phyloP scores from a whole-genome alignment of 2,888 invertebrate genomes.

The Caenorhabditis sp. region DNA sequence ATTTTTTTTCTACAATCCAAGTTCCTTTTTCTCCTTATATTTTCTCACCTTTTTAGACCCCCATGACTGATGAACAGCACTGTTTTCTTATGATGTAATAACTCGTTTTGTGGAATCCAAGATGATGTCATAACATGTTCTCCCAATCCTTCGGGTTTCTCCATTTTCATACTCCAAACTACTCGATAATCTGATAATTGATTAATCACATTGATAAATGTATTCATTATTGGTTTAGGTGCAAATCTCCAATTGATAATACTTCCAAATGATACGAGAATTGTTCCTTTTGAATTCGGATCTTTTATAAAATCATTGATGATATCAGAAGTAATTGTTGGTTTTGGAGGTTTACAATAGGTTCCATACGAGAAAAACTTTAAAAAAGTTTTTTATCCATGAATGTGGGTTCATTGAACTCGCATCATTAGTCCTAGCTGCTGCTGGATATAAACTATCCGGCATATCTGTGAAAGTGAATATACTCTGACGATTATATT shows the following conservation, averaged over 20 bases:
- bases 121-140: slow-evolving; percentile 17
- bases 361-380: slow-evolving; percentile 36
- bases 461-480: slow-evolving; percentile 39
- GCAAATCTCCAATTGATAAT: slow-evolving; percentile 35
- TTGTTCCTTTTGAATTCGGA: slow-evolving; percentile 28
- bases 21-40: background rate
- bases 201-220: slow-evolving; percentile 26
- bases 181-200: slow-evolving; percentile 18
- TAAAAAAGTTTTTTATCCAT: background rate
- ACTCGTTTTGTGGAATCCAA: slow-evolving; percentile 36
- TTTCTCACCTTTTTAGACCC: slow-evolving; percentile 27
- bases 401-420: background rate
- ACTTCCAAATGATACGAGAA: slow-evolving; percentile 32
- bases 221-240: slow-evolving; percentile 14
- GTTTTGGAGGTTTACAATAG: slow-evolving; percentile 16
- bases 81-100: slow-evolving; percentile 35
- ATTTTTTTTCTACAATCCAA: background rate
- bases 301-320: slow-evolving; percentile 19
- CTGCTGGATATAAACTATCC: slow-evolving; percentile 27
- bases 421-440: slow-evolving; percentile 31
- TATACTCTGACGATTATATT: slow-evolving; percentile 25
- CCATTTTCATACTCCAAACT: slow-evolving; percentile 29
- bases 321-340: slow-evolving; percentile 5
- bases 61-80: slow-evolving; percentile 39
- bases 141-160: slow-evolving; percentile 12